Evolutionary conservation across 2,113 vertebrate species (phyloP).

Genomic region (Edolisoma coerulescens): DNA sequence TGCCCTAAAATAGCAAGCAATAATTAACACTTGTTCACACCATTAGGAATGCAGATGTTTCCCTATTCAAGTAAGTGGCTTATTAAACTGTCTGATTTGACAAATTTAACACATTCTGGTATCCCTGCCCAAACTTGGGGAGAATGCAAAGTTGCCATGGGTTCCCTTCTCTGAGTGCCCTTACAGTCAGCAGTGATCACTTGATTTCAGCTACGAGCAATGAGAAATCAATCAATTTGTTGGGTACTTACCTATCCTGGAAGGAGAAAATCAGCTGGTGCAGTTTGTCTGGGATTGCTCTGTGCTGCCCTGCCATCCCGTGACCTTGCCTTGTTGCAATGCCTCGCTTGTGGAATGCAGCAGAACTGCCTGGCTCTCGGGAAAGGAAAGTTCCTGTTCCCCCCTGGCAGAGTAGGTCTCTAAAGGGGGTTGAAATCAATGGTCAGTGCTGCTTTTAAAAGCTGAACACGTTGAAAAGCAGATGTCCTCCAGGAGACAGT

Average conservation of each 20-base stretch:
- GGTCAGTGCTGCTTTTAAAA: neutral
- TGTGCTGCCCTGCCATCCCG: neutral
- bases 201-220: neutral
- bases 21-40: conserved; percentile 59
- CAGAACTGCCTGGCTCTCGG: neutral
- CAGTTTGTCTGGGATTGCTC: neutral
- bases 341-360: neutral
- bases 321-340: neutral
- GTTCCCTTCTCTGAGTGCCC: neutral
- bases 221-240: neutral
- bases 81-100: conserved; percentile 38
- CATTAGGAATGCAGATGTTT: conserved; percentile 51
- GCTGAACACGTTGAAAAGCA: neutral
- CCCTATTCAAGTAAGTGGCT: neutral
- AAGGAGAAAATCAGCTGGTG: neutral
- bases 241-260: neutral
- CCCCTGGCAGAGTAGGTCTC: neutral
- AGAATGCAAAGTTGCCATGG: neutral
- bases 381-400: neutral
- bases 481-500: neutral
- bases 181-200: neutral
- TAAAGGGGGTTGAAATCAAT: neutral
- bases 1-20: conserved; percentile 55
- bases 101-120: neutral
- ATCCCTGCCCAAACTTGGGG: neutral